Evolutionary conservation across 2,113 vertebrate genomes (phyloP), one percentile per base, ranked within the genome.

Genomic region (Hippocampus mohnikei): DNA sequence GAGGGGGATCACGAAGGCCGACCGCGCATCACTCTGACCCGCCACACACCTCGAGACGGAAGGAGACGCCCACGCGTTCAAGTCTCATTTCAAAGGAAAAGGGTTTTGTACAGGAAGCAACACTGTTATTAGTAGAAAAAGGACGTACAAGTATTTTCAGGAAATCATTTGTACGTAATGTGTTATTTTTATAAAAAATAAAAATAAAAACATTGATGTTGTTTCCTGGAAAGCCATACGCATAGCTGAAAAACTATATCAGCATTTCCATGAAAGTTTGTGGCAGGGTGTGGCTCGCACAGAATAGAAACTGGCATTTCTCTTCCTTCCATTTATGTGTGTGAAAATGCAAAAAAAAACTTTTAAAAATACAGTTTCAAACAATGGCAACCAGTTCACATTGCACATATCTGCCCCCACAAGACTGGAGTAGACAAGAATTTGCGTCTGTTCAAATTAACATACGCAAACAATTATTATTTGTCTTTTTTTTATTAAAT

Each of bases 51-150:
- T 27, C 60, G 66, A 46, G 18, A 78, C 63, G 46, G 64, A 76
- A 77, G 69, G 64, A 71, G 21, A 55, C 80, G 33, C 75, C 71
- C 78, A 76, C 76, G 74, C n/a, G 2, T 20, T 53, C 33, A 55
- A 11, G 21, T 8, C 29, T 37, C 15, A 63, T 62, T 53, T 25
- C 7, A 8, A 63, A 25, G 12, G 8, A 42, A 44, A 11, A 21
- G 9, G 20, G 12, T 2, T 42, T 23, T 2, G 11, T 3, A 44
- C 21, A 64, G 41, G 7, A 16, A 59, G 23, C 27, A 59, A 59
- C 27, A 16, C 5, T 33, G 13, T 29, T 16, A 59, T 33, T 33
- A 18, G 58, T 16, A 18, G 27, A 18, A 33, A 33, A 29, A 9
- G 7, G 23, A 27, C 55, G 3, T 27, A 13, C 23, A 56, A 16